These are phyloP conservation scores for Calidris pygmaea DNA, from an alignment of 2,113 vertebrate species.

Conservation along the genomic window DNA sequence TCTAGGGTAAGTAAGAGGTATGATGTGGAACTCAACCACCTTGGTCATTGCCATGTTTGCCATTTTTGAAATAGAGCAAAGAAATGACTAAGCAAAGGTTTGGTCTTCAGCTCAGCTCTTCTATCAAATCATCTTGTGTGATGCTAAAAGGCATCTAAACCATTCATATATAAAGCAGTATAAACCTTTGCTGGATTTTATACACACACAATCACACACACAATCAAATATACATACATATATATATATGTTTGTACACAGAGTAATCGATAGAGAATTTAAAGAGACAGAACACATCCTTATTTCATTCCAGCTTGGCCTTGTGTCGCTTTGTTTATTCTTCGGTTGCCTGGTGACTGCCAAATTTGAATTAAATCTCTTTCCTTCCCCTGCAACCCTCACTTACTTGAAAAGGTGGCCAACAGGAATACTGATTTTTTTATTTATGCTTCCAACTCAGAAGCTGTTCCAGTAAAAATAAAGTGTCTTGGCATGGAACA, in stretches of 20 bases:
- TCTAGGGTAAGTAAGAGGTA: not conserved
- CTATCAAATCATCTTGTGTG: not conserved
- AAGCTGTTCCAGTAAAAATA: conserved; percentile 35
- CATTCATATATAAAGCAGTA: not conserved
- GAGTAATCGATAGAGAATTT: not conserved
- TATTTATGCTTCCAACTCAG: conserved; percentile 25
- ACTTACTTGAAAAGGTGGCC: not conserved
- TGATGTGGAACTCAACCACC: not conserved
- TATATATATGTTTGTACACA: not conserved
- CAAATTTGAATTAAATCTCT: not conserved
- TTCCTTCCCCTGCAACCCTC: not conserved
- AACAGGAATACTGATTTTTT: not conserved
- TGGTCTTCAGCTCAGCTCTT: not conserved
- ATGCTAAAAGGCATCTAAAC: not conserved
- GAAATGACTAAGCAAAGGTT: not conserved
- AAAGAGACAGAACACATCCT: not conserved
- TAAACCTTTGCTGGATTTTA: not conserved
- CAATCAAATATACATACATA: not conserved
- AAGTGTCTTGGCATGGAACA: not conserved
- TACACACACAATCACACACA: not conserved
- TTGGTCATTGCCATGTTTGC: not conserved
- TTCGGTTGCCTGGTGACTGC: not conserved
- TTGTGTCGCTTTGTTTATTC: not conserved
- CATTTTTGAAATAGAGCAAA: not conserved
- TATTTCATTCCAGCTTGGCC: not conserved